Evolutionary conservation across 2,797 vertebrate genomes (phyloP), one percentile per base, ranked within the genome.

Genomic region (Poeciliopsis infans): DNA sequence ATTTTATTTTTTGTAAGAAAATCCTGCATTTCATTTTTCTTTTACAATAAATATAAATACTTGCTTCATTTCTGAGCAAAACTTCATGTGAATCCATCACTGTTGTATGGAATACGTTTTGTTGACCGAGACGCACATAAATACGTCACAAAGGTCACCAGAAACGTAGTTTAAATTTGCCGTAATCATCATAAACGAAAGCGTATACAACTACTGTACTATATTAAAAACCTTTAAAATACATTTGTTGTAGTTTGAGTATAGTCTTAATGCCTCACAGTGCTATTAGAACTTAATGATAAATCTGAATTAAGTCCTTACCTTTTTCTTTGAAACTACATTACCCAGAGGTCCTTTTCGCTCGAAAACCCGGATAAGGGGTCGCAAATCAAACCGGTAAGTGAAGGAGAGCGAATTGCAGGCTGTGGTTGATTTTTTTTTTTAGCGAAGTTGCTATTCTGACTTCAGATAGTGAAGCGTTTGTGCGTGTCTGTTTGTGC

Each of bases 371-470:
- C 15, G 41, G 49, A 70, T 39, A 75, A 51, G 78, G 91, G 91
- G 86, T 94, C 89, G 84, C 88, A 76, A 78, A 75, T 55, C 79
- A 82, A 85, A 89, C 83, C 88, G 92, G 92, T 79, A 55, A 88
- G 76, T 85, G 78, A 79, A 75, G 87, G 83, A 20, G 11, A 53
- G 84, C 7, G 78, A 41, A 49, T 39, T 64, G 25, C 39, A 15
- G 72, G 55, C 33, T 16, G 4, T 10, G 15, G 5, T 46, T 59
- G 2, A 0, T 0, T n/a, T 31, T 31, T 31, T 31, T 31, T 70
- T 70, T 70, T 0, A 15, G 39, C 23, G 13, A 5, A 28, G n/a
- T 39, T 0, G 36, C 8, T 13, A 16, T n/a, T 31, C 8, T 72
- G 6, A 3, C 5, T 6, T 11, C 28, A 49, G 31, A 25, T 20